Evolutionary conservation across 2,888 invertebrate genomes (phyloP).

Genomic region (Gymnocheta viridis): DNA sequence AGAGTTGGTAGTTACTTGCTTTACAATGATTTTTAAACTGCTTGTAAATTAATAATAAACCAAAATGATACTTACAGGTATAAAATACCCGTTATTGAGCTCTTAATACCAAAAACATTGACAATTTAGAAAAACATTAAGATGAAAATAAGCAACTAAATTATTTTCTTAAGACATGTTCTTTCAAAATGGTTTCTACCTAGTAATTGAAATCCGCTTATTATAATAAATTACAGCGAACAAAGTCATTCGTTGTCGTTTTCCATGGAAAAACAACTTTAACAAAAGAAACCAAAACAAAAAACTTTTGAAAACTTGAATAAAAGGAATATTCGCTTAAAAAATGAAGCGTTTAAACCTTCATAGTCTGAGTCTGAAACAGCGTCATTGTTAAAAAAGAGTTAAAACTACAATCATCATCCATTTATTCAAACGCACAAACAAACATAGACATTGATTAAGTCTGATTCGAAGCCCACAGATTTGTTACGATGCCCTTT

Average conservation of each 20-base stretch:
- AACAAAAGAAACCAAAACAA: slow-evolving; percentile 16
- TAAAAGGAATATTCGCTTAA: slow-evolving; percentile 10
- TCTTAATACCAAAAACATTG: not conserved
- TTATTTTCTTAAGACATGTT: not conserved
- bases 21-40: too few relatives aligned
- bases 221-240: slow-evolving; percentile 77
- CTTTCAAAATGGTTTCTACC: slow-evolving; percentile 15
- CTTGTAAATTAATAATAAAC: too few relatives aligned
- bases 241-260: slow-evolving; percentile 78
- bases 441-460: not conserved
- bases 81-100: not conserved
- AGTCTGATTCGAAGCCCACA: not conserved
- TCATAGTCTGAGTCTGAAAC: slow-evolving; percentile 14
- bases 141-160: not conserved
- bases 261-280: slow-evolving; percentile 74
- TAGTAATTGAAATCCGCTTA: slow-evolving; percentile 53
- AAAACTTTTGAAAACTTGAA: slow-evolving; percentile 37
- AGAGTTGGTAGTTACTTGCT: too few relatives aligned
- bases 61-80: too few relatives aligned
- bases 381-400: slow-evolving; percentile 61
- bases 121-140: not conserved
- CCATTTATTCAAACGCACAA: slow-evolving; percentile 8
- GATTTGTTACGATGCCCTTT: slow-evolving; percentile 62
- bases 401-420: slow-evolving; percentile 41
- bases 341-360: slow-evolving; percentile 44